phyloP scores from a whole-genome alignment of 2,888 invertebrate genomes.

The Aradus depressus region DNA sequence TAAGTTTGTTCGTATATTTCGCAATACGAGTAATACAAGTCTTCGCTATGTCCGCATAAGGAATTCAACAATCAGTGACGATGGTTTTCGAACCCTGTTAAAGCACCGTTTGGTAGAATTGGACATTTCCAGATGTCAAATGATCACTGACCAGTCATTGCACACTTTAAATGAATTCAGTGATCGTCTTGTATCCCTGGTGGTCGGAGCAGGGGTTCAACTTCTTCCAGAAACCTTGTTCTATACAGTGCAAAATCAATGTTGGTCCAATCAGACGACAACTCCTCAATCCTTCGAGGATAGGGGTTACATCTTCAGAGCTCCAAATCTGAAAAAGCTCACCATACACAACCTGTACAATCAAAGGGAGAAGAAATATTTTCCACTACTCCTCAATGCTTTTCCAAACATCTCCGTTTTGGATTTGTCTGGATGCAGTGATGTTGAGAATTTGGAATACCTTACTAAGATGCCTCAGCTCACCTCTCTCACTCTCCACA shows the following conservation, averaged over 20 bases:
- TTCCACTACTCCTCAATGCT: slow-evolving; percentile 46
- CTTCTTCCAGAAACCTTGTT: slow-evolving; percentile 43
- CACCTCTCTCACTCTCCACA: slow-evolving; percentile 64
- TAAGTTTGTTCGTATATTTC: slow-evolving; percentile 57
- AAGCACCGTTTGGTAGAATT: slow-evolving; percentile 62
- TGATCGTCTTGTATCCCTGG: slow-evolving; percentile 54
- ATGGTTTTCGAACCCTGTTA: slow-evolving; percentile 56
- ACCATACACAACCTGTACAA: slow-evolving; percentile 45
- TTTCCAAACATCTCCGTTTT: slow-evolving; percentile 52
- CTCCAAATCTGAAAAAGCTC: slow-evolving; percentile 49
- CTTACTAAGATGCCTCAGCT: slow-evolving; percentile 55
- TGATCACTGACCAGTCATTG: slow-evolving; percentile 51
- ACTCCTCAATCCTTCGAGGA: slow-evolving; percentile 28
- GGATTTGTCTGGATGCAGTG: slow-evolving; percentile 57
- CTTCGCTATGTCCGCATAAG: slow-evolving; percentile 57
- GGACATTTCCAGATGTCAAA: slow-evolving; percentile 61
- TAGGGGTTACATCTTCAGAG: slow-evolving; percentile 44
- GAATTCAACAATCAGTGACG: slow-evolving; percentile 59
- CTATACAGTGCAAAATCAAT: slow-evolving; percentile 16
- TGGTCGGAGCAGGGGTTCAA: slow-evolving; percentile 56
- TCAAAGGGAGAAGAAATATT: slow-evolving; percentile 30
- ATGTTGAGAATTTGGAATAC: slow-evolving; percentile 54
- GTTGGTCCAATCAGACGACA: slow-evolving; percentile 12
- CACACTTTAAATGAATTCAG: slow-evolving; percentile 57
- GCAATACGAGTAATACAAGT: slow-evolving; percentile 53